These are phyloP conservation scores for Euphydryas editha DNA, from an alignment of 2,888 invertebrate genomes.

Conservation along the genomic window DNA sequence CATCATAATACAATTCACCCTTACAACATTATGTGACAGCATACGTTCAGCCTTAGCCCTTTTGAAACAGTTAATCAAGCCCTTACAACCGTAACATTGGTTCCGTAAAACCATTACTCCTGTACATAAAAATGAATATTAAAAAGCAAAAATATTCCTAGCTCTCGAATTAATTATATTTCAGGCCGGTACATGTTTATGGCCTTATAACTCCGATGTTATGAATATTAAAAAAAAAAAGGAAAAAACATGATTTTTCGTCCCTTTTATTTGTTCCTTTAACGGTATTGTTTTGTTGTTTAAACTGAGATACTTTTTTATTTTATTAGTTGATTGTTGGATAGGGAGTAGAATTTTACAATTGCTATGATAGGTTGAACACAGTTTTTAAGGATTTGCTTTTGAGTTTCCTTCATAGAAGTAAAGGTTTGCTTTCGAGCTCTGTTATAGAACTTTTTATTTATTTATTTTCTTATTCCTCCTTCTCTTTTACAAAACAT, in stretches of 20 bases:
- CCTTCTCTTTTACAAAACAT: too few relatives aligned
- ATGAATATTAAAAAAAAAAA: too few relatives aligned
- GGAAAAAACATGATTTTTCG: conserved; percentile 1
- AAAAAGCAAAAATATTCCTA: conserved; percentile 23
- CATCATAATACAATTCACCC: too few relatives aligned
- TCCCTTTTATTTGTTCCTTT: neutral
- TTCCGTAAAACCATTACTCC: conserved; percentile 5
- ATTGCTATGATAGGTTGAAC: too few relatives aligned
- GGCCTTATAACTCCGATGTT: conserved; percentile 16
- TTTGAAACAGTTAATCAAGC: conserved; percentile 16
- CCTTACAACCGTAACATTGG: conserved; percentile 27
- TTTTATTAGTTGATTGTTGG: too few relatives aligned
- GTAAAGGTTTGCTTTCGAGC: too few relatives aligned
- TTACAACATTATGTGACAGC: too few relatives aligned
- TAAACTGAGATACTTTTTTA: neutral
- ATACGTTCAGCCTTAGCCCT: neutral
- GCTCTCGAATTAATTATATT: conserved; percentile 27
- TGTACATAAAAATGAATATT: conserved; percentile 30
- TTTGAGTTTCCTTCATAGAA: too few relatives aligned
- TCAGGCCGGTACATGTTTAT: conserved; percentile 26
- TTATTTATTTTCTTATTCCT: too few relatives aligned
- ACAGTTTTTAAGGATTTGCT: too few relatives aligned
- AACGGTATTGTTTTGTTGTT: neutral
- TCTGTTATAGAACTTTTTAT: too few relatives aligned
- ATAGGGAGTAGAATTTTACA: too few relatives aligned